Conservation (phyloP, 1,140 invertebrate species). For the Drosophila athabasca region DNA sequence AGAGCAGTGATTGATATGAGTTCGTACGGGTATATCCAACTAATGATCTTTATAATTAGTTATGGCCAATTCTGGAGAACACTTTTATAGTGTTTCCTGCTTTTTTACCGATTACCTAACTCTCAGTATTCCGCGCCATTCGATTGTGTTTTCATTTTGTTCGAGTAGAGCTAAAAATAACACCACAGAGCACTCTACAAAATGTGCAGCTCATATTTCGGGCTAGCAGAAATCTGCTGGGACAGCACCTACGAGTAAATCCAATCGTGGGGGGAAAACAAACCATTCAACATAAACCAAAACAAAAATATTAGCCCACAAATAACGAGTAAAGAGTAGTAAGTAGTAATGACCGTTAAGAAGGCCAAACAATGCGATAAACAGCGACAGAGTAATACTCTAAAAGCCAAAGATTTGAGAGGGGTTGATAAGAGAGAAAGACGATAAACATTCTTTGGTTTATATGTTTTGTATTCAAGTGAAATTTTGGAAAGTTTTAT, state of each 20-base stretch:
- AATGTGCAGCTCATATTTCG: slow-evolving; percentile 69
- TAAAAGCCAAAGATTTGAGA: slow-evolving; percentile 1
- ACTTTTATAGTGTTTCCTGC: slow-evolving; percentile 27
- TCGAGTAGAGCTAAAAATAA: slow-evolving; percentile 51
- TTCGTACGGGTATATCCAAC: not conserved
- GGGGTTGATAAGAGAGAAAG: too few species aligned
- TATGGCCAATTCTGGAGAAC: slow-evolving; percentile 13
- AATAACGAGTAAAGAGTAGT: slow-evolving; percentile 34
- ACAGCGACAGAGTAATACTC: slow-evolving; percentile 31
- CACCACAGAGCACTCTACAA: slow-evolving; percentile 30
- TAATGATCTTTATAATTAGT: slow-evolving; percentile 36
- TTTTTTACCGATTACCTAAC: slow-evolving; percentile 49
- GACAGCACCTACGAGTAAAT: slow-evolving; percentile 29
- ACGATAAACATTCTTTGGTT: too few species aligned
- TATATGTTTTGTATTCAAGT: too few species aligned
- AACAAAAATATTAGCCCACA: slow-evolving; percentile 49
- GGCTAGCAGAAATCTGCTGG: slow-evolving; percentile 30
- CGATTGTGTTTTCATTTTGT: slow-evolving; percentile 57
- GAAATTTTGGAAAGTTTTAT: too few species aligned
- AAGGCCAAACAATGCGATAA: slow-evolving; percentile 17
- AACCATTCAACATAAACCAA: slow-evolving; percentile 38
- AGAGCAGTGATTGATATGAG: slow-evolving; percentile 14
- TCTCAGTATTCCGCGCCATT: slow-evolving; percentile 33
- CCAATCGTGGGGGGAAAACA: too few species aligned
- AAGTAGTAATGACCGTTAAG: slow-evolving; percentile 40